Evolutionary conservation across 2,797 vertebrate species (phyloP), one percentile per base, ranked within the genome.

Genomic region (Melanotaenia maccullochi): DNA sequence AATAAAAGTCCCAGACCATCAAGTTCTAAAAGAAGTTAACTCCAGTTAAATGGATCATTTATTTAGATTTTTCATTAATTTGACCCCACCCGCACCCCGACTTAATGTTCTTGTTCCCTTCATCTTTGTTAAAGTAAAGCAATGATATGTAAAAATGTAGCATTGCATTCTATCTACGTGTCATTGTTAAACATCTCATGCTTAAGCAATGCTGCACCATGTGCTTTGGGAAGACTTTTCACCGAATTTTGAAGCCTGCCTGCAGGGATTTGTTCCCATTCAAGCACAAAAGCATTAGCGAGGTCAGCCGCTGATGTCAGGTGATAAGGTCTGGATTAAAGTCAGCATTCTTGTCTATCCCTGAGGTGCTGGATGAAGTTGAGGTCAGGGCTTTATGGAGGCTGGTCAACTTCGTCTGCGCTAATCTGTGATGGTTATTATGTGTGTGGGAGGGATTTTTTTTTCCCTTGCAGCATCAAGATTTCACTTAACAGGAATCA

Each of bases 21-120:
- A 80, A 81, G 80, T 79, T 86, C 84, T 76, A 84, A 87, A 74
- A 80, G 82, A 87, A 88, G 81, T 87, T 90, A 90, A 93, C 93
- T 85, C 89, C 78, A 86, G 75, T 74, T 66, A 85, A 85, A 87
- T 82, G 72, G 63, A 86, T 90, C n/a, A 68, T 79, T 80, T 82
- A 68, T 87, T 85, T 24, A 61, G 62, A 76, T 75, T 55, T 57
- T 65, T 57, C 51, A 66, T 73, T 85, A 33, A 83, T 87, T 78
- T 85, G 28, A 71, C 82, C 76, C 33, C 25, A 67, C 71, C 77
- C 71, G 67, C 51, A 28, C 51, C n/a, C 57, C 18, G 13, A 9
- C 56, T 65, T 78, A 13, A 49, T 18, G 18, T 33, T 70, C 35
- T 35, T 47, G 49, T 65, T 82, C 65, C 73, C 63, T 70, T 67